These are phyloP conservation scores for Netelia fuscicornis DNA, from an alignment of 2,888 invertebrate species.

Conservation along the genomic window DNA sequence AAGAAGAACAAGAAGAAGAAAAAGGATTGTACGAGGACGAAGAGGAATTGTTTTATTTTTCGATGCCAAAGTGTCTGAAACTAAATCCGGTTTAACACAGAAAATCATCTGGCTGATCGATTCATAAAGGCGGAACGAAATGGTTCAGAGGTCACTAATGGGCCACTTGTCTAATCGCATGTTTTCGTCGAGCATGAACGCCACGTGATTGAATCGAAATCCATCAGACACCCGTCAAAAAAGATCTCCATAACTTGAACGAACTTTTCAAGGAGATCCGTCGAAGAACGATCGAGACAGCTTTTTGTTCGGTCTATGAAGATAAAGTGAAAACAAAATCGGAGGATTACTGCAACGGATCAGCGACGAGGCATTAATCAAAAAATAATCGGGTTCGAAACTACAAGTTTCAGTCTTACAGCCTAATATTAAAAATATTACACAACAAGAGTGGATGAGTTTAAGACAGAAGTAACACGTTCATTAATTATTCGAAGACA, in stretches of 20 bases:
- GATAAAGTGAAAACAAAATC: neutral
- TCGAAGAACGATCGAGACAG: neutral
- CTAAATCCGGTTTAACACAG: neutral
- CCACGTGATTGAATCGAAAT: neutral
- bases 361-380: neutral
- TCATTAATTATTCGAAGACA: neutral
- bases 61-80: neutral
- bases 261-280: neutral
- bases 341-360: neutral
- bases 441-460: neutral
- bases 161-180: constrained; percentile 10
- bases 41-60: neutral
- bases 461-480: neutral
- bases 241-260: neutral
- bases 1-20: constrained; percentile 10
- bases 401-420: neutral
- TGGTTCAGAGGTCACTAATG: neutral
- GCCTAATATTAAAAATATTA: neutral
- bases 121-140: constrained; percentile 34
- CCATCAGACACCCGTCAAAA: neutral
- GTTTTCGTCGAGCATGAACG: constrained; percentile 29
- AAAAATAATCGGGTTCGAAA: neutral
- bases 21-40: neutral
- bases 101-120: constrained; percentile 14
- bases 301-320: neutral